Evolutionary conservation across 1,140 invertebrate species (phyloP), one percentile per base, ranked within the genome.

Genomic region (Zaprionus inermis): DNA sequence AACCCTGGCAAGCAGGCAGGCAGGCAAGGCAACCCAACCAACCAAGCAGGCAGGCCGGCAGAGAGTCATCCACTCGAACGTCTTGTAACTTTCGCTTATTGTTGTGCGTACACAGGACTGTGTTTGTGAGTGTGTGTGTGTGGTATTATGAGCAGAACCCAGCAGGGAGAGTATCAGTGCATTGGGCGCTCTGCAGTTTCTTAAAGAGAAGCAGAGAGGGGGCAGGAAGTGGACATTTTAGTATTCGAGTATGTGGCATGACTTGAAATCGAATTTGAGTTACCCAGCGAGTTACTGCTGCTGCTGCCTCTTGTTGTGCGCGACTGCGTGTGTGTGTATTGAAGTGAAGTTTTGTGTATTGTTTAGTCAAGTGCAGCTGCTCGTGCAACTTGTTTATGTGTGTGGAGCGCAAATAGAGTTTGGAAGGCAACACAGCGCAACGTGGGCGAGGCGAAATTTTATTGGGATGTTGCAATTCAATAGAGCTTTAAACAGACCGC

Each of bases 361-460:
- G 82, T 85, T 85, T 88, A 85, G 82, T 85, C 83, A 85, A 85
- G 82, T 88, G 79, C 79, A 85, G 79, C 79, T 82, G 79, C 51
- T 88, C 68, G 69, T 76, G 72, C 75, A 85, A 67, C 79, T 82
- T 86, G 75, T 81, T 86, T 86, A 81, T 85, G 81, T 85, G 81
- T 78, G 24, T 28, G 55, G 78, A 41, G 67, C 36, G 51, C 57
- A 85, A 85, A 85, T 85, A 76, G 41, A 70, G 57, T 61, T 81
- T 70, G 58, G 58, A 66, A 52, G 6, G 30, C 30, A 32, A 32
- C 30, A 6, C 30, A 6, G 52, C 58, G 20, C 22, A 58, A 70
- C 72, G 52, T 69, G 51, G 51, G 18, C 18, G 44, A 32, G 24
- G 3, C 24, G 24, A 57, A 51, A 57, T 64, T 34, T 70, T 58